phyloP scores from a whole-genome alignment of 1,140 invertebrate species.

The Trissolcus basalis region DNA sequence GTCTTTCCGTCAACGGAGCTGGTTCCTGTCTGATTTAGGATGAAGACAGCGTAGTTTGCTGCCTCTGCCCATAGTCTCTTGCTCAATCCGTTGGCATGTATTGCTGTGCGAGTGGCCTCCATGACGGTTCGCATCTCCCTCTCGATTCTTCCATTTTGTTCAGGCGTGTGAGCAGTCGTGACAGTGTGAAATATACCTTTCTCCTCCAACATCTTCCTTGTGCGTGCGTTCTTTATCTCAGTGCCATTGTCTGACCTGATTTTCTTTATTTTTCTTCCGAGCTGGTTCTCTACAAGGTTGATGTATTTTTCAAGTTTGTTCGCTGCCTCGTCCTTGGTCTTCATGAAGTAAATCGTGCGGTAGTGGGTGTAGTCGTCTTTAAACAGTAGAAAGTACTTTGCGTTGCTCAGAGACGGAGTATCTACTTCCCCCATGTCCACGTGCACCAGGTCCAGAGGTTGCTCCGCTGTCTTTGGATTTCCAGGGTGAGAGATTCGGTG shows the following conservation, averaged over 20 bases:
- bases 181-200: slow-evolving; percentile 48
- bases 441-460: slow-evolving; percentile 51
- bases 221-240: slow-evolving; percentile 52
- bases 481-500: slow-evolving; percentile 24
- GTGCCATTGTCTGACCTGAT: slow-evolving; percentile 60
- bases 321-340: slow-evolving; percentile 62
- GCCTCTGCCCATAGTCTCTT: too few species aligned
- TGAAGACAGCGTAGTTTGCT: too few species aligned
- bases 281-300: slow-evolving; percentile 47
- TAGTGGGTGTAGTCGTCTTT: slow-evolving; percentile 36
- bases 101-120: too few species aligned
- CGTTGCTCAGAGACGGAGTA: slow-evolving; percentile 52
- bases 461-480: slow-evolving; percentile 17
- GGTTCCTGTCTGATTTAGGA: too few species aligned
- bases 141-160: too few species aligned
- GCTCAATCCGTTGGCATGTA: too few species aligned
- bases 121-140: too few species aligned
- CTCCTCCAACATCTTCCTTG: slow-evolving; percentile 20
- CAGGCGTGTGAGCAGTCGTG: too few species aligned
- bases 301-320: slow-evolving; percentile 54
- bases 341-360: slow-evolving; percentile 63
- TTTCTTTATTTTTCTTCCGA: slow-evolving; percentile 40
- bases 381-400: slow-evolving; percentile 24
- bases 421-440: slow-evolving; percentile 62
- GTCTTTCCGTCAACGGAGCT: too few species aligned